phyloP scores from a whole-genome alignment of 2,888 invertebrate species.

The Fabriciana adippe region DNA sequence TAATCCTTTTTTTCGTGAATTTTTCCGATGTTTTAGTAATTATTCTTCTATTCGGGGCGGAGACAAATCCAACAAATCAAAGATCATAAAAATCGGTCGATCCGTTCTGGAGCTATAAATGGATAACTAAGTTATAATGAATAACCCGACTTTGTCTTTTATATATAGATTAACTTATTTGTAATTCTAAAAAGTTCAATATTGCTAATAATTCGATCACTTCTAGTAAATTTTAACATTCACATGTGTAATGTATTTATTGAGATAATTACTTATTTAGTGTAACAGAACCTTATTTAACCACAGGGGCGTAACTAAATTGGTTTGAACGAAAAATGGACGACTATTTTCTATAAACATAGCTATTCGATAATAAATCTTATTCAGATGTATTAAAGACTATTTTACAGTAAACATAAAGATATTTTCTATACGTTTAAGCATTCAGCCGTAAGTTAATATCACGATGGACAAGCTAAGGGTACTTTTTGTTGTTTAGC shows the following conservation, averaged over 20 bases:
- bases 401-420: neutral
- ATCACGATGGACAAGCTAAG: conserved; percentile 18
- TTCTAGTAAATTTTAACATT: neutral
- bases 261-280: conserved; percentile 16
- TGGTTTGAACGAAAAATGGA: conserved; percentile 17
- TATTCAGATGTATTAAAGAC: neutral
- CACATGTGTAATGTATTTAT: neutral
- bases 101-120: no score
- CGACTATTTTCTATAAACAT: conserved; percentile 19
- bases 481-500: conserved; percentile 18
- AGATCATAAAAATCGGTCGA: no score
- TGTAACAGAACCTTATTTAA: conserved; percentile 16
- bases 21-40: no score
- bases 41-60: no score
- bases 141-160: no score
- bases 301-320: conserved; percentile 18
- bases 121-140: no score
- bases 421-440: conserved; percentile 7
- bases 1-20: no score
- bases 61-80: no score
- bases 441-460: conserved; percentile 20
- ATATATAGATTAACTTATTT: no score
- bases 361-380: neutral
- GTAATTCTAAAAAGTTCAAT: no score
- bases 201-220: neutral